These are phyloP conservation scores for Limnothrissa miodon DNA, from an alignment of 2,113 vertebrate species.

Conservation along the genomic window DNA sequence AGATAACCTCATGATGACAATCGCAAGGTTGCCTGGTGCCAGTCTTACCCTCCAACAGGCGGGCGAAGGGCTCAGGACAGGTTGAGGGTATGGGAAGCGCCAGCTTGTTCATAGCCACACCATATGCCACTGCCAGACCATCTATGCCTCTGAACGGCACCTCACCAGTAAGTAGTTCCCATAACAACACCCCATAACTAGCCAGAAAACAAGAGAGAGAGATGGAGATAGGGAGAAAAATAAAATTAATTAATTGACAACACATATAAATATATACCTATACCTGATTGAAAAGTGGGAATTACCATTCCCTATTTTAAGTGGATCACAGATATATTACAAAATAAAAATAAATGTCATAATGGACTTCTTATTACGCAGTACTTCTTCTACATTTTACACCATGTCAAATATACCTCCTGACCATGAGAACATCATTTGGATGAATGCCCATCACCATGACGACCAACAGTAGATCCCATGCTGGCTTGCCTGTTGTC, in stretches of 20 bases:
- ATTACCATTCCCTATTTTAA: background rate
- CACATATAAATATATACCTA: background rate
- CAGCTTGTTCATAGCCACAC: constrained; percentile 97
- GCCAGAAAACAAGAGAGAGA: background rate
- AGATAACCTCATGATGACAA: background rate
- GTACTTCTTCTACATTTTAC: background rate
- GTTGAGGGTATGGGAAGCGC: constrained; percentile 96
- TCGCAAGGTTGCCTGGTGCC: background rate
- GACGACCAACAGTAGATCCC: background rate
- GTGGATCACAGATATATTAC: background rate
- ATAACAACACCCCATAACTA: constrained; percentile 82
- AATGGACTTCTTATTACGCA: no score
- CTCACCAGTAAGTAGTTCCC: constrained; percentile 94
- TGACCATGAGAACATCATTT: background rate
- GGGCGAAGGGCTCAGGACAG: constrained; percentile 91
- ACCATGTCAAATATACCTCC: background rate
- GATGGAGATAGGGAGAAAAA: constrained; percentile 14
- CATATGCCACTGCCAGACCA: constrained; percentile 90
- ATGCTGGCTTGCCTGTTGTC: background rate
- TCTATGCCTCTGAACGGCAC: constrained; percentile 95
- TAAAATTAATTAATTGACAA: background rate
- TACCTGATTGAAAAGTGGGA: no score
- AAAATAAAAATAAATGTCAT: background rate
- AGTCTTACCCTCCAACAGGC: constrained; percentile 92
- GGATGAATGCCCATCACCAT: background rate